Base-by-base conservation (phyloP, 1,140 invertebrate species). In the Telenomus remus region DNA sequence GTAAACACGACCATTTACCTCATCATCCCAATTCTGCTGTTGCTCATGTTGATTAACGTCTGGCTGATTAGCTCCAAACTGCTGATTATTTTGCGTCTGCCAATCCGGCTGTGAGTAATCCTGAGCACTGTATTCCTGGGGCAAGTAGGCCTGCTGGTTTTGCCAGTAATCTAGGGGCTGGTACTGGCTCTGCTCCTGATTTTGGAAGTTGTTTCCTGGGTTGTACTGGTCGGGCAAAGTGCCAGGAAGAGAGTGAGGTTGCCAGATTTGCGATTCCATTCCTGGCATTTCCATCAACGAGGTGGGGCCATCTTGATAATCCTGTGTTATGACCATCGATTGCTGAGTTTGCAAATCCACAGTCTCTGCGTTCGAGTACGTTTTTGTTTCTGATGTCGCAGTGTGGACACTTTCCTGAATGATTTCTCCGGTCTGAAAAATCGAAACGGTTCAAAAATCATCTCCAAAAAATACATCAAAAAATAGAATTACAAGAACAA, bases 161-260 rank as follows among this genome's bases (percentile, higher is more conserved):
- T 68, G 77, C 83, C 85, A 89, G 79, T 85, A 88, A 69, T 86
- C 84, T 56, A 84, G 84, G 43, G 82, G 81, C 14, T 87, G 84
- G 42, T 87, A 85, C 15, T 83, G 82, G 56, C 46, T 64, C 0
- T 64, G 50, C 19, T 84, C 83, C 0, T 71, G 59, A 14, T 79
- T 80, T 39, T 65, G 65, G n/a, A 82, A 87, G 27, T 86, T 81
- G 3, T 27, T 34, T 9, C 47, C 72, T 39, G 76, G 79, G 13
- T 70, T 66, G 12, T 83, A 84, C 3, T 78, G 50, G 27, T 86
- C 83, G 57, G 81, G 79, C 27, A 83, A 56, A 12, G 59, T 81
- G 0, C 64, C 33, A 11, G 79, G 82, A n/a, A 82, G 33, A n/a
- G 81, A 84, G 12, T 80, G 71, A 0, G 83, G 79, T 27, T 85